Base-by-base conservation (phyloP, 2,797 vertebrate species). In the Allobates femoralis region DNA sequence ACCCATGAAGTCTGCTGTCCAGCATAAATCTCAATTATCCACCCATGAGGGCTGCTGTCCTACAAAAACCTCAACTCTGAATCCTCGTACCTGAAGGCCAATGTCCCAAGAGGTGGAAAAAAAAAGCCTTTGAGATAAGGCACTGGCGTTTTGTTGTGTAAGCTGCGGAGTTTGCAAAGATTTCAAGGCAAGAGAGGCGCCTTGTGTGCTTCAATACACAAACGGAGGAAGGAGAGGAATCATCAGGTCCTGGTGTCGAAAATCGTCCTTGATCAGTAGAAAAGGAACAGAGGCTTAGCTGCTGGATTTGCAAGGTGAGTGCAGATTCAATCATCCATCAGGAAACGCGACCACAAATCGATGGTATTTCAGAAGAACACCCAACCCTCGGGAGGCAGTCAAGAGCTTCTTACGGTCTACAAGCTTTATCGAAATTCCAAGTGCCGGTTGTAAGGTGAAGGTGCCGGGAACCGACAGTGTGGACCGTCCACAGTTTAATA, bases 41-140 rank as follows among this genome's bases (percentile, higher is more conserved):
- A n/a, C n/a, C 46, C n/a, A 53, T 19, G 19, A 0, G 46, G 46
- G 16, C 5, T 26, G 76, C 11, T 3, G 16, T 21, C 75, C 55
- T 32, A 3, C n/a, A 11, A 18, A 12, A 55, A 30, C 51, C 75
- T 23, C 28, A 55, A 12, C 21, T 55, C 51, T 23, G 28, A 34
- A 78, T 55, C 32, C 21, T 58, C n/a, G 30, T 58, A 79, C 32
- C 55, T 77, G 51, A 77, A 77, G 26, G 50, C 74, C 26, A 60
- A 60, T 37, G 51, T 10, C 55, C 23, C 55, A 23, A 79, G 55
- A 5, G 80, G 66, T 55, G 64, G n/a, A n/a, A 34, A 76, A 34
- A 11, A 55, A 37, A 81, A 81, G 86, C 86, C 86, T 85, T 87
- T 80, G 46, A 18, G 67, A 53, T 87, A 88, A 88, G 86, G 86